Conservation (phyloP, 2,113 vertebrate genomes). For the Apus apus region DNA sequence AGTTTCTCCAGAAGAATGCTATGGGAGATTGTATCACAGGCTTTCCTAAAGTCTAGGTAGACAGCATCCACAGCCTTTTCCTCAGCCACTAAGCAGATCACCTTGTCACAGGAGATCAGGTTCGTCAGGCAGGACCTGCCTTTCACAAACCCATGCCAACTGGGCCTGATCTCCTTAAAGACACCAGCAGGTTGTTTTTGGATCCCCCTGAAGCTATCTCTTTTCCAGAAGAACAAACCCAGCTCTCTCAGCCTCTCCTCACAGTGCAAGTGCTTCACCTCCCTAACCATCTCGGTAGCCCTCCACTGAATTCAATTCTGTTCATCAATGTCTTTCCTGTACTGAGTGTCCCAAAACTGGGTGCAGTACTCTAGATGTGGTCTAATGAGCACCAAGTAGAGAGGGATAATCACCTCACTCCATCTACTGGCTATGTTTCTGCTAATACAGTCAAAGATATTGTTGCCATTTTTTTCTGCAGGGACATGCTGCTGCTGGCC, state of each 20-base stretch:
- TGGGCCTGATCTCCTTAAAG: not conserved
- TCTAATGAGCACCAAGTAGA: not conserved
- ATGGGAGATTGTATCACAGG: too few relatives aligned
- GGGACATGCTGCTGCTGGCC: not conserved
- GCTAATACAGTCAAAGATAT: too few relatives aligned
- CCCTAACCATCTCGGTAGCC: not conserved
- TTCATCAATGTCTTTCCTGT: not conserved
- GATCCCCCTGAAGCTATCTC: not conserved
- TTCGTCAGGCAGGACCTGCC: too few relatives aligned
- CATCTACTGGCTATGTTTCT: not conserved
- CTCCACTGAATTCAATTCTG: not conserved
- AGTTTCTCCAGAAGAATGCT: too few relatives aligned
- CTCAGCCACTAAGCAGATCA: too few relatives aligned
- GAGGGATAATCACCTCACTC: not conserved
- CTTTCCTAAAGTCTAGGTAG: too few relatives aligned
- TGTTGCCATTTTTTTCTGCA: not conserved
- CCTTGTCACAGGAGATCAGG: too few relatives aligned
- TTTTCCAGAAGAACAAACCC: not conserved
- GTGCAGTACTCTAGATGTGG: not conserved
- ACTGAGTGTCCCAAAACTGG: not conserved
- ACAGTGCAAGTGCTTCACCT: not conserved
- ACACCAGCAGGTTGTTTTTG: not conserved
- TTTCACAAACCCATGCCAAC: too few relatives aligned
- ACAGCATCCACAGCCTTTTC: too few relatives aligned
- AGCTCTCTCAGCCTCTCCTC: not conserved